Base-by-base conservation (phyloP, 1,140 invertebrate species). In the Homarus americanus region DNA sequence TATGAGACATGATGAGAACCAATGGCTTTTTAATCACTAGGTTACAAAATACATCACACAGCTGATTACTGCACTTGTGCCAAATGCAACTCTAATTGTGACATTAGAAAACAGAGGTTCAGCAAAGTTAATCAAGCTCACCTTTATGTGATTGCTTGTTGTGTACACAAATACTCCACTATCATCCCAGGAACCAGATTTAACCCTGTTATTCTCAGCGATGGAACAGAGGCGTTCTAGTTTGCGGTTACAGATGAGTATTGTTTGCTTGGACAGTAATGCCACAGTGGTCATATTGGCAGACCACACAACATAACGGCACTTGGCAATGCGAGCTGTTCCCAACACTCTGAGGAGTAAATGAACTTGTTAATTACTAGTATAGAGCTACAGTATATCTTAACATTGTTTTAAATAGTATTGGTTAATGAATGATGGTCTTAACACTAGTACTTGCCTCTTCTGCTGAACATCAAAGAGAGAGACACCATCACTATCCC, bases 181-280 rank as follows among this genome's bases (percentile, higher is more conserved):
- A 93, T 99, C 99, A 93, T 99, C 99, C 98, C 99, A 99, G 20
- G 98, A 97, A 0, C 98, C 99, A 17, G 98, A 99, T 95, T 99
- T 99, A 0, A 99, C 97, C 90, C 98, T 95, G 0, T 98, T 98
- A 91, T 98, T 99, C 94, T 99, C 99, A 90, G 98, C 98, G 82
- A 99, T 96, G 0, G 97, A 97, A 94, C 98, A 99, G 9, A 99
- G 94, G 72, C 97, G 96, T 93, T 99, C 98, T 92, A 99, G 93
- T 93, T 97, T 97, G 58, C 97, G 96, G 93, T 98, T 98, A 94
- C 98, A 99, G 76, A 99, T 96, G 0, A 97, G 97, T 12, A 99
- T 97, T 0, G 96, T 97, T 93, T 99, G 98, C 94, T 99, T 99
- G 78, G 98, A 97, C 9, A 99, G 95, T 7, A 99, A 94, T 0